These are phyloP conservation scores for Dicentrarchus labrax DNA, from an alignment of 2,113 vertebrate species.

Conservation along the genomic window DNA sequence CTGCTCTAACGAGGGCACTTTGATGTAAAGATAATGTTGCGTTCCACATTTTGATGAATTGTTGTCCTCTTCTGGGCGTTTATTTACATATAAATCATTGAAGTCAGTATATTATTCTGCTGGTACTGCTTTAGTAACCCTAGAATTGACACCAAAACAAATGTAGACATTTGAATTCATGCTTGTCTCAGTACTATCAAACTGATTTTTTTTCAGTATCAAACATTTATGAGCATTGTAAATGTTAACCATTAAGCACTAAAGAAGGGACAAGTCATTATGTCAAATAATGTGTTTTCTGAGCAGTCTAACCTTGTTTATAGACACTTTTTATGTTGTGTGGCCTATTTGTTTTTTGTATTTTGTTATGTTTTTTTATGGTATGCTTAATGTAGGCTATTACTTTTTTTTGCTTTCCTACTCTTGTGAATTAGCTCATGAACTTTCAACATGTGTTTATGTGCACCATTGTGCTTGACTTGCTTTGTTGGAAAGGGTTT, in stretches of 20 bases:
- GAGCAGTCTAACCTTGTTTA: constrained; percentile 67
- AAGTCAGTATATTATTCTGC: constrained; percentile 62
- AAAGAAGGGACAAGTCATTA: constrained; percentile 57
- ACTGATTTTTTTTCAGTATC: constrained; percentile 84
- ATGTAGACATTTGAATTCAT: constrained; percentile 63
- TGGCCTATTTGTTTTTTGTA: constrained; percentile 69
- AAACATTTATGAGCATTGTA: constrained; percentile 84
- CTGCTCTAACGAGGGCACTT: constrained; percentile 33
- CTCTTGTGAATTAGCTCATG: constrained; percentile 90
- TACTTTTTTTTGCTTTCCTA: constrained; percentile 77
- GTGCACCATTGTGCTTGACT: constrained; percentile 90
- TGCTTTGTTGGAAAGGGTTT: constrained; percentile 79
- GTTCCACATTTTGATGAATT: constrained; percentile 46
- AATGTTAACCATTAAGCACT: constrained; percentile 63
- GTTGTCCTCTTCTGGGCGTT: constrained; percentile 36
- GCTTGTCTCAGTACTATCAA: constrained; percentile 59
- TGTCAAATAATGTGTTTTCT: constrained; percentile 68
- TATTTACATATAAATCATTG: constrained; percentile 44
- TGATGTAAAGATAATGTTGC: constrained; percentile 35
- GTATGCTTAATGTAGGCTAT: constrained; percentile 65
- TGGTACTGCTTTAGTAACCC: constrained; percentile 74
- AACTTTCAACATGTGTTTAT: constrained; percentile 92
- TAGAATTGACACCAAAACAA: constrained; percentile 88
- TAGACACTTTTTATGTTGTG: constrained; percentile 68
- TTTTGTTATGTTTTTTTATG: constrained; percentile 54